Evolutionary conservation across 2,797 vertebrate genomes (phyloP), one percentile per base, ranked within the genome.

Genomic region (Ptychobarbus kaznakovi): DNA sequence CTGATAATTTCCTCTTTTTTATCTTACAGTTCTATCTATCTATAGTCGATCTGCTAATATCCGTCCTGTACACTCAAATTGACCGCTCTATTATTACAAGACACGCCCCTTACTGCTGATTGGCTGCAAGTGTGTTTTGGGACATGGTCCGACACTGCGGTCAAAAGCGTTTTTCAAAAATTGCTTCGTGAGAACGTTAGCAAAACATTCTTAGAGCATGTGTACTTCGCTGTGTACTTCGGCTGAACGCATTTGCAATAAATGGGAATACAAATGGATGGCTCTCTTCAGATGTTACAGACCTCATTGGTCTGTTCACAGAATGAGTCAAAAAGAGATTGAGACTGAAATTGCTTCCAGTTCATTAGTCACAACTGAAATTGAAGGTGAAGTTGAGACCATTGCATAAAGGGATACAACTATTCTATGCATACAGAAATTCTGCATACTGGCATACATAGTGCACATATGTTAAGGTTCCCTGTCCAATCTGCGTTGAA

Each of bases 341-440:
- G 7, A 61, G 12, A 58, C 22, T 25, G 38, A 44, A 78, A 78
- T 44, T 0, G 25, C 75, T 61, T 78, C 53, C 56, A 28, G 35
- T 78, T 61, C 7, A 61, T 77, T 28, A 61, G 75, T 78, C 56
- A 25, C 75, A 61, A 61, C 22, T 61, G 38, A 78, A 78, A 78
- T 3, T 61, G 8, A 78, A 61, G 15, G 13, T 44, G 56, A 44
- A 44, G 58, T 42, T 42, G 38, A 63, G 32, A 58, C 32, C 6
- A 1, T 58, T n/a, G 6, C 32, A 56, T 58, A 58, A 15, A 8
- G 12, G 32, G 6, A 40, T 77, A 56, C 32, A 40, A 15, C 56
- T 56, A 76, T 53, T 53, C 28, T 53, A 6, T 49, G 25, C n/a
- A 28, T 44, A n/a, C 11, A 42, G 20, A 49, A 46, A 73, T 46